These are phyloP conservation scores for Campoletis raptor DNA, from an alignment of 2,888 invertebrate species.

Conservation along the genomic window DNA sequence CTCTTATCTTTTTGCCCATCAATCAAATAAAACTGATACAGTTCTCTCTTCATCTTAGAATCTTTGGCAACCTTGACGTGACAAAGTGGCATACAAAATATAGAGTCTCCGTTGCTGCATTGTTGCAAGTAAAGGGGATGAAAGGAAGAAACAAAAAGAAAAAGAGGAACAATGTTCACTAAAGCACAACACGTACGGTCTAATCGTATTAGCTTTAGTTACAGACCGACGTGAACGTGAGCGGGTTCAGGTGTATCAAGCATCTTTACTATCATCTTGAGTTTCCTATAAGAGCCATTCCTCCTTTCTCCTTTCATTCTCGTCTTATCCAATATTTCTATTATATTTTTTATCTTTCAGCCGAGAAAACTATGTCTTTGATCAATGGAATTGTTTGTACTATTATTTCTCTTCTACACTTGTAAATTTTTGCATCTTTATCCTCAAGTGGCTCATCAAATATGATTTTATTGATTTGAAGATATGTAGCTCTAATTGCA, in stretches of 20 bases:
- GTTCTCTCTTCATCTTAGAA: not conserved
- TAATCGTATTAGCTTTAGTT: constrained; percentile 74
- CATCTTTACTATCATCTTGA: constrained; percentile 29
- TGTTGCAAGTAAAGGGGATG: not conserved
- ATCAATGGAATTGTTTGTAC: not conserved
- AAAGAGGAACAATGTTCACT: constrained; percentile 36
- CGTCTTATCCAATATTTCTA: not conserved
- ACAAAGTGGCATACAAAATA: not conserved
- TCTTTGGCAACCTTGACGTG: not conserved
- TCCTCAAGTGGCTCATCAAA: not conserved
- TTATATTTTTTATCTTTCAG: constrained; percentile 23
- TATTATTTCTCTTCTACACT: not conserved
- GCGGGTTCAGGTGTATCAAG: constrained; percentile 54
- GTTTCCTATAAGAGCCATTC: constrained; percentile 11
- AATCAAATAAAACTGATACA: not conserved
- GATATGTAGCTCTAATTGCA: not conserved
- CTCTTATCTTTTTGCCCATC: not conserved
- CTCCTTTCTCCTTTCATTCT: constrained; percentile 10
- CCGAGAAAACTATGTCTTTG: no score
- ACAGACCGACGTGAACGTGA: constrained; percentile 63
- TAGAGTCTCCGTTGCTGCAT: not conserved
- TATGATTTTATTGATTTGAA: not conserved
- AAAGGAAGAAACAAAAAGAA: constrained; percentile 25
- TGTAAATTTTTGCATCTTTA: not conserved
- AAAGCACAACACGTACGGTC: constrained; percentile 63